phyloP scores from a whole-genome alignment of 2,888 invertebrate genomes.

The Beris morrisii region DNA sequence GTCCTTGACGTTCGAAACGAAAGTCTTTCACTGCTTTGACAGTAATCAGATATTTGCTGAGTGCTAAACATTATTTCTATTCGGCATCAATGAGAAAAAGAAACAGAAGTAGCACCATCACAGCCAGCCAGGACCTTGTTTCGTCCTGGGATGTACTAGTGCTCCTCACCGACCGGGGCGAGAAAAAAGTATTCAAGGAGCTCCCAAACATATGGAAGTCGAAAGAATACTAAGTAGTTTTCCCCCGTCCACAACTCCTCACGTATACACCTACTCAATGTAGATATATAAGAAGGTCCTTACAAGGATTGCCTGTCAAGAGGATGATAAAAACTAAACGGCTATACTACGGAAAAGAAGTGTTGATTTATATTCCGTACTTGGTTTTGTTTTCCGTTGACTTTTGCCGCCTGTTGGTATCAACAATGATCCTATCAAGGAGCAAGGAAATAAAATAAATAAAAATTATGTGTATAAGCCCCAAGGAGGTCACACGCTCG shows the following conservation, averaged over 20 bases:
- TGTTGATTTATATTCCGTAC: conserved; percentile 25
- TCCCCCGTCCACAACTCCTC: not conserved
- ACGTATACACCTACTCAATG: conserved; percentile 10
- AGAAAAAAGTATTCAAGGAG: conserved; percentile 15
- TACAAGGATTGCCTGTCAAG: conserved; percentile 9
- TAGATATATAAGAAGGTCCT: conserved; percentile 12
- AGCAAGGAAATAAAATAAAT: conserved; percentile 3
- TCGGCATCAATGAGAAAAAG: too few species aligned
- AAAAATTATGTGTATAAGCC: conserved; percentile 24
- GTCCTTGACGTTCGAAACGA: not conserved
- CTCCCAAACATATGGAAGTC: not conserved
- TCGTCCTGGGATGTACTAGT: too few species aligned
- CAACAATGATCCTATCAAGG: conserved; percentile 30
- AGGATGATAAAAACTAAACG: conserved; percentile 29
- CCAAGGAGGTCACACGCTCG: conserved; percentile 14
- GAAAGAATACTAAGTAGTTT: conserved; percentile 28
- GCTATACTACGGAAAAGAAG: not conserved
- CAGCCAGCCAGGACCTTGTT: too few species aligned
- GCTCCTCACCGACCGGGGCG: too few species aligned
- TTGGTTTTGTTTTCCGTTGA: conserved; percentile 25
- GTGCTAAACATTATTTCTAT: not conserved
- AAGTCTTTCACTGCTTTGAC: conserved; percentile 19
- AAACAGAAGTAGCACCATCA: too few species aligned
- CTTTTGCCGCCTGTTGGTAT: conserved; percentile 28
- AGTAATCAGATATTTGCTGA: conserved; percentile 26